Percentiles rank a stretch among this genome's conserved stretches.
phyloP scores from a whole-genome alignment of 2,113 vertebrate species.

The Campylomormyrus tamandua region DNA sequence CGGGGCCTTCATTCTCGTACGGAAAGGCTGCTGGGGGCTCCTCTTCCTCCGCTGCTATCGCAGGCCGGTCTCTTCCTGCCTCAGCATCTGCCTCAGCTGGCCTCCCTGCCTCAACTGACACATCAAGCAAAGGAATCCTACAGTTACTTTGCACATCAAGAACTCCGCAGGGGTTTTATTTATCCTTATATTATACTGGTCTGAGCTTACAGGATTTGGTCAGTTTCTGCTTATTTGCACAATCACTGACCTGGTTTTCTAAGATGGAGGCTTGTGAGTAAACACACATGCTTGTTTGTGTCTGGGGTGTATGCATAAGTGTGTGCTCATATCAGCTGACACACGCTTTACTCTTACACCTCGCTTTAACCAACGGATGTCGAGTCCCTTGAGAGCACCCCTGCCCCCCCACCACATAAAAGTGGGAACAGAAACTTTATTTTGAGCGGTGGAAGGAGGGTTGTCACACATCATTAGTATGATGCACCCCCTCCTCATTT shows the following conservation, averaged over 20 bases:
- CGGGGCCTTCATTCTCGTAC: constrained; percentile 23
- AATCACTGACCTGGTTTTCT: not conserved
- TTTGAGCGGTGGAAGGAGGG: not conserved
- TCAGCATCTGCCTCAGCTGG: not conserved
- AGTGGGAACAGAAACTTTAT: constrained; percentile 17
- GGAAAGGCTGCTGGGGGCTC: constrained; percentile 16
- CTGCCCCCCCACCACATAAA: not conserved
- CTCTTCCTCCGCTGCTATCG: not conserved
- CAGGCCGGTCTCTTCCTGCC: not conserved
- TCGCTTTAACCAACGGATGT: not conserved
- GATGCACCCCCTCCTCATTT: not conserved
- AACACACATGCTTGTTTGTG: not conserved
- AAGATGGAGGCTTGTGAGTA: not conserved
- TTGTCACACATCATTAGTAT: not conserved
- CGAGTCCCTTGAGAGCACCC: constrained; percentile 2
- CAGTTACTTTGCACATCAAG: not conserved
- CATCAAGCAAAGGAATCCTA: not conserved
- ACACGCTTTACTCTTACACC: no score
- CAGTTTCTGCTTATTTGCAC: not conserved
- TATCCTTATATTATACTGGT: not conserved
- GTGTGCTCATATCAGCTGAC: not conserved
- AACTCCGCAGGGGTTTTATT: not conserved
- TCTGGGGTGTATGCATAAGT: not conserved
- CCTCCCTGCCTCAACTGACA: not conserved
- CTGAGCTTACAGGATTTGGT: not conserved